A percentile compares a stretch with the other conserved stretches of the same genome.
phyloP scores from a whole-genome alignment of 1,140 invertebrate genomes.

The Zaprionus kolodkinae region DNA sequence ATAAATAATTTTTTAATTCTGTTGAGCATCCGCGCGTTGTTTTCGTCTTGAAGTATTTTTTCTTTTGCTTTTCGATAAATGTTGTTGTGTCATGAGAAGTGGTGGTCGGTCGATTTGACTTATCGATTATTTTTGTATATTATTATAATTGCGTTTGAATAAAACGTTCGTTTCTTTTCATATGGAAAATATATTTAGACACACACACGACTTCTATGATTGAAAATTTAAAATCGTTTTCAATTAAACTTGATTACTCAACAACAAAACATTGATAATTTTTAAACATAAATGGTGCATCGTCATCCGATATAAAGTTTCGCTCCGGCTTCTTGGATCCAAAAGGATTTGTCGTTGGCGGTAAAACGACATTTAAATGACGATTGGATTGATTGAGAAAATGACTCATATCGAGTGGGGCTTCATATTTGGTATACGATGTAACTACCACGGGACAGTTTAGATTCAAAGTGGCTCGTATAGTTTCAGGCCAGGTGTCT shows the following conservation, averaged over 20 bases:
- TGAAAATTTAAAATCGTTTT: neutral
- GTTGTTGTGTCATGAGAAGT: neutral
- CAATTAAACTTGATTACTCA: slow-evolving; percentile 31
- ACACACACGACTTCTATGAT: neutral
- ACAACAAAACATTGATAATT: slow-evolving; percentile 87
- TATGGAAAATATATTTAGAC: neutral
- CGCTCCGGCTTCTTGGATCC: slow-evolving; percentile 88
- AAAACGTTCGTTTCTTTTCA: neutral
- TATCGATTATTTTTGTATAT: neutral
- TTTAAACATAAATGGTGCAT: slow-evolving; percentile 89
- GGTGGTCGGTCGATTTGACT: slow-evolving; percentile 21
- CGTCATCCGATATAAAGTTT: slow-evolving; percentile 90
- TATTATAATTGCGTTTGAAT: neutral
- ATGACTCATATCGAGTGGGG: slow-evolving; percentile 86
- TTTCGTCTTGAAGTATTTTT: slow-evolving; percentile 29
- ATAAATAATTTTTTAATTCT: slow-evolving; percentile 12
- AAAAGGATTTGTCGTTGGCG: slow-evolving; percentile 87
- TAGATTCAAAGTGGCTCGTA: slow-evolving; percentile 85
- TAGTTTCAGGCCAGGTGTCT: slow-evolving; percentile 89
- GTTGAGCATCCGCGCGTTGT: slow-evolving; percentile 34
- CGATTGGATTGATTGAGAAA: slow-evolving; percentile 84
- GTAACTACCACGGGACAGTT: slow-evolving; percentile 87
- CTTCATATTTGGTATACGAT: slow-evolving; percentile 88
- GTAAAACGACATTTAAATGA: slow-evolving; percentile 85
- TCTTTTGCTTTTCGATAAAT: slow-evolving; percentile 17